Base-by-base conservation (phyloP, 1,140 invertebrate genomes). In the Melanaphis sacchari region DNA sequence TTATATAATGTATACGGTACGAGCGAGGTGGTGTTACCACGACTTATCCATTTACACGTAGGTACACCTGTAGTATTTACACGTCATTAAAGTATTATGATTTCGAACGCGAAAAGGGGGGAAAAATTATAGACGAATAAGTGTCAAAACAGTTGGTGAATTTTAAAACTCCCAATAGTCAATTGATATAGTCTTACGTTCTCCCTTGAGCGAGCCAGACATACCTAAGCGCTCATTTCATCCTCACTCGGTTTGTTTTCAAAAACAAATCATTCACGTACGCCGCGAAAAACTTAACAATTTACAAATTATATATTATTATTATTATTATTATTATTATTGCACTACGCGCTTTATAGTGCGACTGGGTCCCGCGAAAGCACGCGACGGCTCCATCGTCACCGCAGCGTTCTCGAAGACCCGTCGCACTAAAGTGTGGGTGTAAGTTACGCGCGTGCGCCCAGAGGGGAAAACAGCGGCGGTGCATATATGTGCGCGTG, bases 341-440 rank as follows among this genome's bases (percentile, higher is more conserved):
- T 6, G 43, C 9, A 43, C 43, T 49, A 49, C 9, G 49, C 49
- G 18, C 1, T 3, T 49, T 49, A 18, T 49, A 49, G 9, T 15
- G 49, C 9, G 26, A n/a, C 11, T n/a, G 26, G 59, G 59, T 6
- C 43, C 9, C 59, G 59, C 59, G 26, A 66, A 66, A 66, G 59
- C 59, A 66, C 59, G 31, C 59, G 59, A 76, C 15, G 59, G 26
- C 59, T n/a, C 6, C n/a, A 3, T 82, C 81, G 18, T 82, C 21
- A 0, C 2, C 26, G 11, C 22, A 8, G 41, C 22, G 8, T 38
- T 81, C 38, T n/a, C 40, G 21, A 22, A 41, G 24, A 66, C 38
- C 18, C 36, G n/a, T 21, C 38, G 52, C 49, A 91, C 81, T 91
- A 91, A 91, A 91, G 90, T 91, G 90, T 91, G 90, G 90, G 90